These are phyloP conservation scores for Proteles cristata DNA, from an alignment of 2,113 vertebrate genomes.

Conservation along the genomic window DNA sequence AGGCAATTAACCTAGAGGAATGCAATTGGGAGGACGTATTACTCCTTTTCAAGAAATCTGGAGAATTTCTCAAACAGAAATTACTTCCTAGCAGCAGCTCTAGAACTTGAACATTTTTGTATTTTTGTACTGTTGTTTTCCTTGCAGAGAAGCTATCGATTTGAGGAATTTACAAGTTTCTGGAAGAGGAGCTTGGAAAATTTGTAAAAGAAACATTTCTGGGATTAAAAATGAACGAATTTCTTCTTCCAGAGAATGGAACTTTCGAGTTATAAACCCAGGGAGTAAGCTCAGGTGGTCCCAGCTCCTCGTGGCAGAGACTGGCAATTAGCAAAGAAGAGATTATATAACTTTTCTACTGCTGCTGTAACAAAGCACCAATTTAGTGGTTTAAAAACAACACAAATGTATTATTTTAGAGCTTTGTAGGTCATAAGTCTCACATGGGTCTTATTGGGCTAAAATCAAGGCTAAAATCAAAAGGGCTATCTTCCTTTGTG, in stretches of 20 bases:
- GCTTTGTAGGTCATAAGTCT: background rate
- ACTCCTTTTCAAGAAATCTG: background rate
- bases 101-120: background rate
- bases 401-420: background rate
- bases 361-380: background rate
- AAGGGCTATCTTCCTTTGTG: background rate
- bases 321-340: background rate
- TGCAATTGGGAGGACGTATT: background rate
- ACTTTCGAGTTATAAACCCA: background rate
- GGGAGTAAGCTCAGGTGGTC: background rate
- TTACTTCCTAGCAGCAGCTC: background rate
- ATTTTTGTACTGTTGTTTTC: background rate
- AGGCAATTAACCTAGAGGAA: background rate
- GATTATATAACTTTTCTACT: background rate
- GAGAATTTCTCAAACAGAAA: background rate
- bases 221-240: background rate
- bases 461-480: background rate
- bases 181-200: background rate
- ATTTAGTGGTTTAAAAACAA: background rate
- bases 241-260: background rate
- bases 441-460: background rate
- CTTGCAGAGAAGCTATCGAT: background rate
- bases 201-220: background rate
- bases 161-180: background rate
- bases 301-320: background rate